A percentile compares a stretch with the other conserved stretches of the same genome.
These are phyloP conservation scores for Tenualosa thibaudeaui DNA, from an alignment of 2,797 vertebrate species.

Conservation along the genomic window DNA sequence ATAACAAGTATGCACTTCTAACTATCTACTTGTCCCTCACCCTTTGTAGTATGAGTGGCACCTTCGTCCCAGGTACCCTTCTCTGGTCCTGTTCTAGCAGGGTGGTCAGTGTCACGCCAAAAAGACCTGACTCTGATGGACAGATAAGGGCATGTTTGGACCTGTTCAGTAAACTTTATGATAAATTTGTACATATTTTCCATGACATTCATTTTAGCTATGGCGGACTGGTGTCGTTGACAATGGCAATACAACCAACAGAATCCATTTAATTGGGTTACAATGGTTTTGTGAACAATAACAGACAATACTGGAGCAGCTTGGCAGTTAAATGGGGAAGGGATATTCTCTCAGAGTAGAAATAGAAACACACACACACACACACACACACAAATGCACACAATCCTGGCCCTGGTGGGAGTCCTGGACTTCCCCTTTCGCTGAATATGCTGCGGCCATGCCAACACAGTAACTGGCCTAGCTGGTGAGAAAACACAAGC, in stretches of 20 bases:
- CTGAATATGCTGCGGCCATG: background rate
- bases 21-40: conserved; percentile 63
- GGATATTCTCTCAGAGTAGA: background rate
- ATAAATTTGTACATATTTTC: background rate
- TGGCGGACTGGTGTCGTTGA: background rate
- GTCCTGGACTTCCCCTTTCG: background rate
- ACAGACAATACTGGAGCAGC: background rate
- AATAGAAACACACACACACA: conserved; percentile 26
- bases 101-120: conserved; percentile 82
- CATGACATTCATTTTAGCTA: background rate
- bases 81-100: conserved; percentile 94
- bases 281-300: background rate
- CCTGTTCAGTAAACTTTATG: background rate
- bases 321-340: background rate
- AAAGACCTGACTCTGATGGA: conserved; percentile 86
- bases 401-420: background rate
- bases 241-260: background rate
- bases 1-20: background rate
- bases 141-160: conserved; percentile 22
- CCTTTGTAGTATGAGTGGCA: conserved; percentile 89
- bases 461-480: background rate
- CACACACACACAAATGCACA: conserved; percentile 12
- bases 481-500: conserved; percentile 4
- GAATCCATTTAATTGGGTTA: background rate
- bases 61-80: conserved; percentile 79